A percentile compares a stretch with the other conserved stretches of the same genome.
phyloP scores from a whole-genome alignment of 2,797 vertebrate species.

The Tarsius wallacei region DNA sequence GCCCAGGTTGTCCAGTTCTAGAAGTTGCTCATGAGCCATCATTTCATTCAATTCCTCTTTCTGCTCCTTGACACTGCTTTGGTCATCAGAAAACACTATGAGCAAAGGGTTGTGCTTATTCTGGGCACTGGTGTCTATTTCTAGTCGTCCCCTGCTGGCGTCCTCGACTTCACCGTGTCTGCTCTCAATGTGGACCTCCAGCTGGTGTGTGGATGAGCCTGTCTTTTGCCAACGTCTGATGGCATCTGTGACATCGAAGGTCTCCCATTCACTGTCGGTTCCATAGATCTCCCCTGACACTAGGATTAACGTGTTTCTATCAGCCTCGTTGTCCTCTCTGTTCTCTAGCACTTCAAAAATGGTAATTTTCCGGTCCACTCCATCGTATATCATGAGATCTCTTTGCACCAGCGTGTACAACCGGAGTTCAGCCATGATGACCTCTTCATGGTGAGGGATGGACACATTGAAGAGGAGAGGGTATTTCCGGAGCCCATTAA shows the following conservation, averaged over 20 bases:
- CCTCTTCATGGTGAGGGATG: conserved; percentile 96
- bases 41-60: conserved; percentile 96
- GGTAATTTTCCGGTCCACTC: conserved; percentile 96
- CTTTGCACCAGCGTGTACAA: conserved; percentile 96
- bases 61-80: conserved; percentile 95
- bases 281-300: conserved; percentile 95
- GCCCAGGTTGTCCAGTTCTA: conserved; percentile 91
- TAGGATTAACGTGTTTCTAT: conserved; percentile 90
- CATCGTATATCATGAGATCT: conserved; percentile 94
- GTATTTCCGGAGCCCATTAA: conserved; percentile 94
- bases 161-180: conserved; percentile 85
- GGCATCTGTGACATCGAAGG: conserved; percentile 96
- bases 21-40: conserved; percentile 95
- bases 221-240: conserved; percentile 94
- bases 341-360: conserved; percentile 94
- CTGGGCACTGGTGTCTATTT: conserved; percentile 94
- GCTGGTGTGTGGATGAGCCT: conserved; percentile 93
- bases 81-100: conserved; percentile 98
- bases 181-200: conserved; percentile 97
- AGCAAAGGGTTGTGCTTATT: conserved; percentile 96
- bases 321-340: conserved; percentile 68
- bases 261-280: conserved; percentile 96
- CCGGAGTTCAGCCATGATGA: conserved; percentile 96
- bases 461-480: conserved; percentile 98
- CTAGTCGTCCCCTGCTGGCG: conserved; percentile 90